phyloP scores from a whole-genome alignment of 2,797 vertebrate genomes.

The Sus cebifrons region DNA sequence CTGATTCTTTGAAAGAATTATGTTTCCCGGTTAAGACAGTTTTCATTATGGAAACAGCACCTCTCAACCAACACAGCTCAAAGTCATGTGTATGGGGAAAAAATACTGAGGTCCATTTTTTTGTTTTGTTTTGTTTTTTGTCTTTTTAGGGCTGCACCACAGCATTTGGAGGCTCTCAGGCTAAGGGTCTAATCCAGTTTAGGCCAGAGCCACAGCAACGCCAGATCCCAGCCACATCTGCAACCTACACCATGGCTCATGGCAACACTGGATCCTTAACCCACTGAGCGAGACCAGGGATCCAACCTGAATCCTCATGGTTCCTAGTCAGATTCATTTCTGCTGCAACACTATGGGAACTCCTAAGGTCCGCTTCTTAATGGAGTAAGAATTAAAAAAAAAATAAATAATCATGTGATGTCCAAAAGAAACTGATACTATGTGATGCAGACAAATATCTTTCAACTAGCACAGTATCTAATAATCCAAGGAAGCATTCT shows the following conservation, averaged over 20 bases:
- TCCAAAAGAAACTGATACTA: neutral
- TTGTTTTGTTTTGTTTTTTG: too few species aligned
- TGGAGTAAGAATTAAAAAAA: neutral
- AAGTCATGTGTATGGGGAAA: neutral
- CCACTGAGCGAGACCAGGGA: too few species aligned
- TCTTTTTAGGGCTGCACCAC: too few species aligned
- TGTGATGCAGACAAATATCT: neutral
- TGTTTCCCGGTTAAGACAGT: neutral
- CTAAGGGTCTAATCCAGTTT: too few species aligned
- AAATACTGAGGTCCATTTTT: neutral
- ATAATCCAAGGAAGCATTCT: slow-evolving; percentile 24
- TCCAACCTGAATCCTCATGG: too few species aligned
- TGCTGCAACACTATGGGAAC: neutral
- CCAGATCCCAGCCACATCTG: too few species aligned
- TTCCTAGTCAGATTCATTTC: too few species aligned
- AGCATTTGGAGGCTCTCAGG: too few species aligned
- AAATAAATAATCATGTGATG: neutral
- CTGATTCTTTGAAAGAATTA: slow-evolving; percentile 19
- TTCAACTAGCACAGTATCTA: neutral
- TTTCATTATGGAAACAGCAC: neutral
- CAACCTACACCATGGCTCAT: too few species aligned
- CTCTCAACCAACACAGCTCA: neutral
- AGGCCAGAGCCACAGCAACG: too few species aligned
- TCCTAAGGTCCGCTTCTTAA: neutral
- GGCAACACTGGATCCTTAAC: too few species aligned